These are phyloP conservation scores for Acanthurus tractus DNA, from an alignment of 2,797 vertebrate species.

Conservation along the genomic window DNA sequence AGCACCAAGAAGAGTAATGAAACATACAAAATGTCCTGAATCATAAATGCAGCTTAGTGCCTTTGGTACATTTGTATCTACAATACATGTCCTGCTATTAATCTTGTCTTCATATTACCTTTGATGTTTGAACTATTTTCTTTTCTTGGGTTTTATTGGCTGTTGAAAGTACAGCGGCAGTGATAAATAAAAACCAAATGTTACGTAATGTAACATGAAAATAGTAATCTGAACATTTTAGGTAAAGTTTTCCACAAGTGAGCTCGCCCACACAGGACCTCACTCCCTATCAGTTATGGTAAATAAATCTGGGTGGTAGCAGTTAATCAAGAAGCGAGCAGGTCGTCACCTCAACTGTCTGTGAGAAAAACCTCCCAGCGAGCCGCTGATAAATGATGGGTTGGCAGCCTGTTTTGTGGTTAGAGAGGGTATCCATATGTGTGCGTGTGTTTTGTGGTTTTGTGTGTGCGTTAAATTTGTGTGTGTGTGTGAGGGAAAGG, in stretches of 20 bases:
- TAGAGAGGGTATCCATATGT: constrained; percentile 7
- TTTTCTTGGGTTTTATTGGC: constrained; percentile 7
- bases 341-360: constrained; percentile 61
- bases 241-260: constrained; percentile 31
- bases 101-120: constrained; percentile 43
- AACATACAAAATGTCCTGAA: constrained; percentile 23
- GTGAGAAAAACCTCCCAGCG: constrained; percentile 61
- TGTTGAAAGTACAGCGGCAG: constrained; percentile 21
- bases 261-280: constrained; percentile 43
- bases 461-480: background rate
- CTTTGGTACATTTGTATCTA: constrained; percentile 37
- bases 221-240: constrained; percentile 37
- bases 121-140: constrained; percentile 35
- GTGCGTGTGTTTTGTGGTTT: background rate
- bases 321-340: constrained; percentile 63
- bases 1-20: constrained; percentile 34
- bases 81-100: constrained; percentile 30
- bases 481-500: constrained; percentile 12
- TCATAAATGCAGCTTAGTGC: constrained; percentile 38
- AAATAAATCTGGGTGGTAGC: constrained; percentile 64
- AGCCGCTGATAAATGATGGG: constrained; percentile 65
- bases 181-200: constrained; percentile 51
- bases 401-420: constrained; percentile 46
- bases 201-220: constrained; percentile 35
- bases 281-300: constrained; percentile 44